These are phyloP conservation scores for Geotrupes spiniger DNA, from an alignment of 2,888 invertebrate species.

Conservation along the genomic window DNA sequence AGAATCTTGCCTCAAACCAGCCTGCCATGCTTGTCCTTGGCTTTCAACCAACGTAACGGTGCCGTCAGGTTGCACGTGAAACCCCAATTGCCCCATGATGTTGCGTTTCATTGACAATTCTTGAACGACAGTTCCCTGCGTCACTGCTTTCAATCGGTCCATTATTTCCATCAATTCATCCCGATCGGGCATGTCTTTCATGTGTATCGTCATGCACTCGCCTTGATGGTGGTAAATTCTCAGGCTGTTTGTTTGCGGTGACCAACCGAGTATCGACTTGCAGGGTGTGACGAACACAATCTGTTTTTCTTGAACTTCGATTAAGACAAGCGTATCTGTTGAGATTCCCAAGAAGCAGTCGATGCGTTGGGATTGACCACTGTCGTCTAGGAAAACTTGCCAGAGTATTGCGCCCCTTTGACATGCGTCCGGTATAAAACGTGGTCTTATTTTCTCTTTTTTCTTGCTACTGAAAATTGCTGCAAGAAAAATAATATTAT, in stretches of 20 bases:
- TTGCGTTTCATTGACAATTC: conserved; percentile 81
- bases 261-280: conserved; percentile 70
- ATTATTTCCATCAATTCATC: conserved; percentile 74
- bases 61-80: conserved; percentile 90
- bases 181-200: conserved; percentile 66
- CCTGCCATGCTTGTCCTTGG: conserved; percentile 67
- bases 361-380: conserved; percentile 62
- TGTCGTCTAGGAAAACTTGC: conserved; percentile 73
- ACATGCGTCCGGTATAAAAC: conserved; percentile 69
- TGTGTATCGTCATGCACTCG: conserved; percentile 82
- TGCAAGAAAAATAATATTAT: conserved; percentile 41
- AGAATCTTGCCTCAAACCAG: conserved; percentile 86
- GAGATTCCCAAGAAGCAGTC: conserved; percentile 86
- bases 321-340: conserved; percentile 79
- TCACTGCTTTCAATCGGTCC: conserved; percentile 76
- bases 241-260: conserved; percentile 59
- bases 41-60: conserved; percentile 91
- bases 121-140: conserved; percentile 71
- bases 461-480: conserved; percentile 68
- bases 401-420: conserved; percentile 79
- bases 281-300: conserved; percentile 85
- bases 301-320: conserved; percentile 79
- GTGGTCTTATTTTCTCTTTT: conserved; percentile 72
- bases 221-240: conserved; percentile 87
- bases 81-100: conserved; percentile 80